Percentiles rank a stretch among this genome's conserved stretches.
These are phyloP conservation scores for Glareola pratincola DNA, from an alignment of 2,113 vertebrate species.

Conservation along the genomic window DNA sequence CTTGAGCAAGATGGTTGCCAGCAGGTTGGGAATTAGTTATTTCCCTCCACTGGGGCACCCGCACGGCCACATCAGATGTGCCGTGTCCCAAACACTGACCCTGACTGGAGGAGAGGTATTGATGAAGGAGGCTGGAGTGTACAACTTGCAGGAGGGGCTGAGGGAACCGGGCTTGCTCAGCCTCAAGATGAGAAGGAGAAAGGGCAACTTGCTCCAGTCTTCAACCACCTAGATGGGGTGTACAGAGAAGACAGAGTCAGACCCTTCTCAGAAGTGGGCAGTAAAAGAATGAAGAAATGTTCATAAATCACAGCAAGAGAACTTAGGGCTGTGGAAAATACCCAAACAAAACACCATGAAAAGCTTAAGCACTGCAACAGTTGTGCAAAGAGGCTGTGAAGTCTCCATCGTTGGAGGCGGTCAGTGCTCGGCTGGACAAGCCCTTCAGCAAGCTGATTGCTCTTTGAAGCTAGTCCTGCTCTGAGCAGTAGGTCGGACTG, in stretches of 20 bases:
- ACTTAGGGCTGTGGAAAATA: neutral
- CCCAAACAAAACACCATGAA: neutral
- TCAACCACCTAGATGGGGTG: fast-evolving
- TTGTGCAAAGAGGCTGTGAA: neutral
- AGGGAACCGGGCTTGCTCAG: neutral
- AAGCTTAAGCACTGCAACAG: neutral
- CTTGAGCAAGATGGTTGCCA: neutral
- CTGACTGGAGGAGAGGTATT: neutral
- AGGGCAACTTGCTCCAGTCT: fast-evolving
- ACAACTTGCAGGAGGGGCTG: neutral
- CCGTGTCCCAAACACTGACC: neutral
- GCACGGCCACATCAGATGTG: fast-evolving
- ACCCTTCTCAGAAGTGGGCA: neutral
- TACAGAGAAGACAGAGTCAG: neutral
- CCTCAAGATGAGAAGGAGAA: neutral
- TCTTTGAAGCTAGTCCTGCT: neutral
- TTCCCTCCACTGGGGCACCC: neutral
- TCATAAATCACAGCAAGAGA: neutral
- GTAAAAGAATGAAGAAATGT: neutral
- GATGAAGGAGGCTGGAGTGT: neutral
- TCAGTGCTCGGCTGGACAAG: neutral
- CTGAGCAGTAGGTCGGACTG: neutral
- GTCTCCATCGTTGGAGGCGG: neutral
- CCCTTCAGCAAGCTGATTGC: neutral
- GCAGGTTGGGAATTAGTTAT: neutral